A percentile compares a stretch with the other conserved stretches of the same genome.
Conservation (phyloP, 2,797 vertebrate species). For the Peromyscus attwateri region DNA sequence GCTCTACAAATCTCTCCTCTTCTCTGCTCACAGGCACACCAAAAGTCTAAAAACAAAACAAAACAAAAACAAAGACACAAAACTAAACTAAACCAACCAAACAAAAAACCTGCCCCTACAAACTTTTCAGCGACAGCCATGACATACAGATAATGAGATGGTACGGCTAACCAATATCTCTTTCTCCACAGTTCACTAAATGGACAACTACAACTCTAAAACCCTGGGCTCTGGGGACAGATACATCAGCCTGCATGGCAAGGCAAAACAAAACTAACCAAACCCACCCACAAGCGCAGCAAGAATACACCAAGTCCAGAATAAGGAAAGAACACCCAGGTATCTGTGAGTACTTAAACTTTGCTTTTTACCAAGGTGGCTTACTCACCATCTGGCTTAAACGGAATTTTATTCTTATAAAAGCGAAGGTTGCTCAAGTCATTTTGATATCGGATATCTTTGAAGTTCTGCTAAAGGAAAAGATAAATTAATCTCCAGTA, state of each 20-base stretch:
- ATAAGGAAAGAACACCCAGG: neutral
- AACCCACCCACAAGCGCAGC: neutral
- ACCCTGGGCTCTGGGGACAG: neutral
- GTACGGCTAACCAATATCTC: neutral
- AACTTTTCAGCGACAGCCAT: neutral
- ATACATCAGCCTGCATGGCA: neutral
- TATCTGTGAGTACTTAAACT: neutral
- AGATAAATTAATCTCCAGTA: conserved; percentile 76
- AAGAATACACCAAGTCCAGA: neutral
- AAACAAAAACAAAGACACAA: neutral
- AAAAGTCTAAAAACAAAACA: neutral
- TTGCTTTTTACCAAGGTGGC: conserved; percentile 44
- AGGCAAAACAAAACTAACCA: neutral
- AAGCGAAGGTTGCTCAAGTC: conserved; percentile 97
- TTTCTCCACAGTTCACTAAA: neutral
- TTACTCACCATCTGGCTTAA: conserved; percentile 97
- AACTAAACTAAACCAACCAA: neutral
- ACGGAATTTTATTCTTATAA: conserved; percentile 98
- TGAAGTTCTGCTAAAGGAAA: conserved; percentile 93
- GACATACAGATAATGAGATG: neutral
- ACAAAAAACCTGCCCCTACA: neutral
- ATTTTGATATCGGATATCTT: conserved; percentile 94
- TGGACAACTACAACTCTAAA: neutral
- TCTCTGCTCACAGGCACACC: neutral
- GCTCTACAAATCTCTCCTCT: conserved; percentile 17